Percentiles rank a stretch among this genome's conserved stretches.
Evolutionary conservation across 1,140 invertebrate genomes (phyloP).

Genomic region (Drosophila triauraria): DNA sequence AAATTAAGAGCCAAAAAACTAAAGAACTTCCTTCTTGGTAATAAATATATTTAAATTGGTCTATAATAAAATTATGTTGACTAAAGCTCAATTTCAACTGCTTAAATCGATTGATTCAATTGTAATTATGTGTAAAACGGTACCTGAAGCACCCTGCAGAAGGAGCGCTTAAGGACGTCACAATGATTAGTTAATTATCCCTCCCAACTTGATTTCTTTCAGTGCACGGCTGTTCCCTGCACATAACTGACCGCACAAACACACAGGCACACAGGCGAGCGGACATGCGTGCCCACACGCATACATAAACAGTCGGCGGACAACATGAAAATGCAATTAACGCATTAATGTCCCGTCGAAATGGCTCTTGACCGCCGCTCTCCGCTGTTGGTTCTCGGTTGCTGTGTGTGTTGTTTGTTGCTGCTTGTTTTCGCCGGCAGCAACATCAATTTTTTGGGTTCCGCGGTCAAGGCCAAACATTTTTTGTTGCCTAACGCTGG

Average conservation of each 20-base stretch:
- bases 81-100: too few species aligned
- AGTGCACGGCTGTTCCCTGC: conserved; percentile 23
- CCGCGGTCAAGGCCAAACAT: conserved; percentile 29
- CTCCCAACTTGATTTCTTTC: background rate
- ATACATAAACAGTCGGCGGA: conserved; percentile 39
- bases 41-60: too few species aligned
- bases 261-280: conserved; percentile 9
- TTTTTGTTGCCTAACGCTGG: conserved; percentile 46
- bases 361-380: conserved; percentile 53
- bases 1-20: too few species aligned
- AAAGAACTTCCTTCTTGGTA: too few species aligned
- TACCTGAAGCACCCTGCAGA: background rate
- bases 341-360: conserved; percentile 76
- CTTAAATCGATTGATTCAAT: too few species aligned
- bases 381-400: conserved; percentile 16
- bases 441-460: conserved; percentile 53
- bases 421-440: conserved; percentile 22
- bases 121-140: too few species aligned
- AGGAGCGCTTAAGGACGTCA: background rate
- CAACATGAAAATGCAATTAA: conserved; percentile 83
- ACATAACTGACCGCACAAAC: conserved; percentile 58
- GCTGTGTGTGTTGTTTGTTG: conserved; percentile 12
- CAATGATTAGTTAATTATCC: background rate
- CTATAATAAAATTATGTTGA: too few species aligned
- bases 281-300: conserved; percentile 33